These are phyloP conservation scores for Theretra japonica DNA, from an alignment of 2,888 invertebrate species.

Conservation along the genomic window DNA sequence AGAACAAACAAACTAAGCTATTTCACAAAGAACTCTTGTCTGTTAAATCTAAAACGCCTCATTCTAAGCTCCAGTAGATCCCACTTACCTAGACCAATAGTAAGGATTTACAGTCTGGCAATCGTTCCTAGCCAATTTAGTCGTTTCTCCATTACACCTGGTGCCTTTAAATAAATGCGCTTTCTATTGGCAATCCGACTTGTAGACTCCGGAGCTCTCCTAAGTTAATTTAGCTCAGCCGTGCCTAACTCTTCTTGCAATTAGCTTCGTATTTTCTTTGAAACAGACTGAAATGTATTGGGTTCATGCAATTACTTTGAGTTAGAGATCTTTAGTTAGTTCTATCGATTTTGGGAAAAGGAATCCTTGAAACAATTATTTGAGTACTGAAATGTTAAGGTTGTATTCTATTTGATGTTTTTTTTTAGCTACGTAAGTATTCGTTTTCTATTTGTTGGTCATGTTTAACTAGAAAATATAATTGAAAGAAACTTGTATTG, in stretches of 20 bases:
- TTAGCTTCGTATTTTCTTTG: constrained; percentile 13
- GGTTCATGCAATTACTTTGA: constrained; percentile 10
- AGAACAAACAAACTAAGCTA: neutral
- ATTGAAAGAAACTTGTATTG: no score
- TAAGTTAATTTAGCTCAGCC: constrained; percentile 16
- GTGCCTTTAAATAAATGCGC: constrained; percentile 26
- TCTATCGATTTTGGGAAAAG: neutral
- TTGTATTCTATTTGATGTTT: no score
- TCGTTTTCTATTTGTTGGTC: no score
- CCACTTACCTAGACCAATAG: neutral
- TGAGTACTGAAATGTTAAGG: no score
- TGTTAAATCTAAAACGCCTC: constrained; percentile 9
- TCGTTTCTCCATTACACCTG: constrained; percentile 23
- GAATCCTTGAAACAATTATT: neutral
- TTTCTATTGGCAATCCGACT: constrained; percentile 21
- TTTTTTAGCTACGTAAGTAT: no score
- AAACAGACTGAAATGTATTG: neutral
- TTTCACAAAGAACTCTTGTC: neutral
- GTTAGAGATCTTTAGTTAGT: neutral
- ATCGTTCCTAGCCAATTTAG: neutral
- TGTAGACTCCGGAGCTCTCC: neutral
- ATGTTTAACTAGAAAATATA: no score
- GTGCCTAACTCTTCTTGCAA: constrained; percentile 12
- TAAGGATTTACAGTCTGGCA: constrained; percentile 8
- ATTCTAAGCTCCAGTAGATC: neutral